Conservation (phyloP, 1,140 invertebrate genomes). For the Chrysoperla carnea region DNA sequence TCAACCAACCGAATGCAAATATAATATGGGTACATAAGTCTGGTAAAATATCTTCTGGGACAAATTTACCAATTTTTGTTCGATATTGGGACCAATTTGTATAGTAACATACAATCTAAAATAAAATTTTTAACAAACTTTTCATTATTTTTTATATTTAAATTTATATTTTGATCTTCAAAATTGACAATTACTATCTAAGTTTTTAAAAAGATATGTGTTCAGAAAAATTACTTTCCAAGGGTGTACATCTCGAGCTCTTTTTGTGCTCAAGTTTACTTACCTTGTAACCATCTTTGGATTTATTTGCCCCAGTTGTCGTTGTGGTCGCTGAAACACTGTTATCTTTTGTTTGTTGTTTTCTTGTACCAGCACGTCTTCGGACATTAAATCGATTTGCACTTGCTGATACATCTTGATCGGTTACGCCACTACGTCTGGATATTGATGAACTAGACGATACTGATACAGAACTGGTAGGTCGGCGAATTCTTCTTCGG, state of each 20-base stretch:
- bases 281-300: constrained; percentile 44
- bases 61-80: constrained; percentile 80
- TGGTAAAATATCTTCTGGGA: constrained; percentile 87
- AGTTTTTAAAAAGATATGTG: neutral
- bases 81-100: constrained; percentile 97
- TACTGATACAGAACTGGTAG: constrained; percentile 17
- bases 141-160: neutral
- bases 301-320: constrained; percentile 31
- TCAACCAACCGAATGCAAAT: constrained; percentile 92
- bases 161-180: neutral
- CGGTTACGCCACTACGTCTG: constrained; percentile 12
- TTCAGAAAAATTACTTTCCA: neutral
- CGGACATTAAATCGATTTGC: constrained; percentile 51
- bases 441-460: constrained; percentile 20
- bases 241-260: no score
- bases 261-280: no score
- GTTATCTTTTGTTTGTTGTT: constrained; percentile 35
- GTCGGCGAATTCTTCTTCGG: constrained; percentile 30
- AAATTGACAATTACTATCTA: neutral
- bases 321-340: constrained; percentile 28
- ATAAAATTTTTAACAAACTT: constrained; percentile 6
- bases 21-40: constrained; percentile 92
- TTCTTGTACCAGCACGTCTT: constrained; percentile 29
- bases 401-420: constrained; percentile 45
- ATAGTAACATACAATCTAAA: constrained; percentile 82